These are phyloP conservation scores for Teleogryllus oceanicus DNA, from an alignment of 2,888 invertebrate genomes.

Conservation along the genomic window DNA sequence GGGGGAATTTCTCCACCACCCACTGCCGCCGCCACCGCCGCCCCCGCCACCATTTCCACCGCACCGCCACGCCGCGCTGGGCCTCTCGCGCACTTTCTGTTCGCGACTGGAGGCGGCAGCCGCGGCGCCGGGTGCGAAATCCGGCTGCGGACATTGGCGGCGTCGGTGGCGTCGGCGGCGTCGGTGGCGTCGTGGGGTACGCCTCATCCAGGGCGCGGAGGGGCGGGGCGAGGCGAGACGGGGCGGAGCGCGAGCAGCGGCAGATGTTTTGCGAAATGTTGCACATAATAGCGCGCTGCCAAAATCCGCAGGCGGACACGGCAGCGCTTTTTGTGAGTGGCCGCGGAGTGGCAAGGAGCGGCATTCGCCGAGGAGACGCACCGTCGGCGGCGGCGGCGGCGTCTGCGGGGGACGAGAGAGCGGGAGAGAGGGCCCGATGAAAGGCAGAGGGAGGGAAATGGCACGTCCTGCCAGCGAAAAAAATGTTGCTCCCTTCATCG, in stretches of 20 bases:
- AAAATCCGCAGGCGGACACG: background rate
- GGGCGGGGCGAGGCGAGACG: background rate
- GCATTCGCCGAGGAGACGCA: background rate
- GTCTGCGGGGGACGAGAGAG: background rate
- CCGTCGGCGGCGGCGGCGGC: background rate
- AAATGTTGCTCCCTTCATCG: slow-evolving; percentile 11
- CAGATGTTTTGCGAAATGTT: slow-evolving; percentile 3
- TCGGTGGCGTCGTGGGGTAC: background rate
- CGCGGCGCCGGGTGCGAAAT: slow-evolving; percentile 5
- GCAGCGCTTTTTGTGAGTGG: background rate
- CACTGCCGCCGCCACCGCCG: background rate
- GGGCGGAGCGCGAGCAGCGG: background rate
- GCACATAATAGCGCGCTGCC: background rate
- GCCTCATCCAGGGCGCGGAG: background rate
- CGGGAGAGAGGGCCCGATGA: background rate
- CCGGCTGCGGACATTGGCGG: background rate
- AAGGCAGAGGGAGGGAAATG: slow-evolving; percentile 10
- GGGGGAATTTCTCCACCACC: background rate
- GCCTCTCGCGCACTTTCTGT: background rate
- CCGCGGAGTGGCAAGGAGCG: background rate
- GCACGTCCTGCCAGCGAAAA: slow-evolving; percentile 1
- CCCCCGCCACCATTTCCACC: background rate
- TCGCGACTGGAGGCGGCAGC: slow-evolving; percentile 7
- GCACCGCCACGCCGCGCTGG: background rate
- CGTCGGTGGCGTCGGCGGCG: background rate